Percentiles rank a stretch among this genome's conserved stretches.
Evolutionary conservation across 1,140 invertebrate genomes (phyloP).

Genomic region (Ladona fulva): DNA sequence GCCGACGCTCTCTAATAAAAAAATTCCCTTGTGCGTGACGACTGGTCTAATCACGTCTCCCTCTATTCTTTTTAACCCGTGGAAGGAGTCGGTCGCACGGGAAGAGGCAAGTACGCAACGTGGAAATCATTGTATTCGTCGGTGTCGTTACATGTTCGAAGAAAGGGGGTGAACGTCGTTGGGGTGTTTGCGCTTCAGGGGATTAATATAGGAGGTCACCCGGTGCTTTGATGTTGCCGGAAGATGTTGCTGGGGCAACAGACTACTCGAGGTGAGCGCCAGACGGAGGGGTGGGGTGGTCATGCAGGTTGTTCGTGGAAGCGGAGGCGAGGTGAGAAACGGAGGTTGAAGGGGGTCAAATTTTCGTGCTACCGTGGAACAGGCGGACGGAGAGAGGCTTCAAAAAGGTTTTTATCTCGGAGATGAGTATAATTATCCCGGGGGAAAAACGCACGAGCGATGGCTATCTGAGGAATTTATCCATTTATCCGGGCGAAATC

Average conservation of each 20-base stretch:
- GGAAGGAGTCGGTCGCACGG: too few species aligned
- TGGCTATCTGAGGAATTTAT: not conserved
- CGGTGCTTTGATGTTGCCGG: not conserved
- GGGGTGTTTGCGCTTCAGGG: too few species aligned
- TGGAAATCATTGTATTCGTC: too few species aligned
- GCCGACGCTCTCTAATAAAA: too few species aligned
- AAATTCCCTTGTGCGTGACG: too few species aligned
- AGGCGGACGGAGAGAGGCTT: too few species aligned
- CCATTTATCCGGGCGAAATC: conserved; percentile 5
- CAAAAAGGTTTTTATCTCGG: not conserved
- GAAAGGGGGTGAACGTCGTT: too few species aligned
- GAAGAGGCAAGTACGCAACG: too few species aligned
- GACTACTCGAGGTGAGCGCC: not conserved
- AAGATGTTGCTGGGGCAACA: not conserved
- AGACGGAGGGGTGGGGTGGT: not conserved
- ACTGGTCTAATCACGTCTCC: too few species aligned
- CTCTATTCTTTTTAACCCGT: too few species aligned
- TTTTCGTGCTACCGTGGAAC: not conserved
- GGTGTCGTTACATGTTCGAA: too few species aligned
- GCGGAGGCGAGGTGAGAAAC: not conserved
- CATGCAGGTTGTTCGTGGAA: not conserved
- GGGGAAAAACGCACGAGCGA: not conserved
- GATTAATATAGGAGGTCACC: not conserved
- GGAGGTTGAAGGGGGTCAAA: not conserved
- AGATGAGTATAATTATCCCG: not conserved